Percentiles rank a stretch among this genome's conserved stretches.
Conservation (phyloP, 2,888 invertebrate genomes). For the Oligia fasciuncula region DNA sequence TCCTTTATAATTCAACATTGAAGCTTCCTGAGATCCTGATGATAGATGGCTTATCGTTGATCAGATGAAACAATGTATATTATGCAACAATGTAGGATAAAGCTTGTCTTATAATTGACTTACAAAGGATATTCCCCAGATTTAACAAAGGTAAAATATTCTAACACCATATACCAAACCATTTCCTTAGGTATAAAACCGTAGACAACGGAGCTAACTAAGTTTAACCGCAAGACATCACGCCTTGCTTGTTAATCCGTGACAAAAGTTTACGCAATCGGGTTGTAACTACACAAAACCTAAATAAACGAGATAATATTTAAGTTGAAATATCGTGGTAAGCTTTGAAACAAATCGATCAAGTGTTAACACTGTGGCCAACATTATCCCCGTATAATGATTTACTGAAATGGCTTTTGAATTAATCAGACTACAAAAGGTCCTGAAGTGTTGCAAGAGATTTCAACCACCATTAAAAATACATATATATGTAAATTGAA, state of each 20-base stretch:
- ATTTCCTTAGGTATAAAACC: not conserved
- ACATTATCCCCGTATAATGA: not conserved
- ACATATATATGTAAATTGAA: not conserved
- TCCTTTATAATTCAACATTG: not conserved
- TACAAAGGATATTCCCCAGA: not conserved
- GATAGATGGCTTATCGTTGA: not conserved
- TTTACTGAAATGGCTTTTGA: not conserved
- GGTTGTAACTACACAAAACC: slow-evolving; percentile 35
- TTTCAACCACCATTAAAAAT: not conserved
- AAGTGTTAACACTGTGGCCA: not conserved
- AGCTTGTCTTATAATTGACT: not conserved
- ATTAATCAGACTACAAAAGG: slow-evolving; percentile 8
- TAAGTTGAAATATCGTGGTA: not conserved
- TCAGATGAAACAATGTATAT: not conserved
- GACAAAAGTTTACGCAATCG: slow-evolving; percentile 54
- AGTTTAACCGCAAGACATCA: slow-evolving; percentile 56
- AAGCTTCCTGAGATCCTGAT: not conserved
- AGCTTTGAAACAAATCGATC: not conserved
- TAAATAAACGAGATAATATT: slow-evolving; percentile 15
- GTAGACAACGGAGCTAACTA: slow-evolving; percentile 38
- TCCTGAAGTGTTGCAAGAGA: not conserved
- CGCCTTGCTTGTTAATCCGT: slow-evolving; percentile 38
- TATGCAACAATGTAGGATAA: not conserved
- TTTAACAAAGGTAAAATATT: not conserved
- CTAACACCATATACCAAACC: slow-evolving; percentile 3